These are phyloP conservation scores for Coleophora flavipennella DNA, from an alignment of 2,888 invertebrate species.

Conservation along the genomic window DNA sequence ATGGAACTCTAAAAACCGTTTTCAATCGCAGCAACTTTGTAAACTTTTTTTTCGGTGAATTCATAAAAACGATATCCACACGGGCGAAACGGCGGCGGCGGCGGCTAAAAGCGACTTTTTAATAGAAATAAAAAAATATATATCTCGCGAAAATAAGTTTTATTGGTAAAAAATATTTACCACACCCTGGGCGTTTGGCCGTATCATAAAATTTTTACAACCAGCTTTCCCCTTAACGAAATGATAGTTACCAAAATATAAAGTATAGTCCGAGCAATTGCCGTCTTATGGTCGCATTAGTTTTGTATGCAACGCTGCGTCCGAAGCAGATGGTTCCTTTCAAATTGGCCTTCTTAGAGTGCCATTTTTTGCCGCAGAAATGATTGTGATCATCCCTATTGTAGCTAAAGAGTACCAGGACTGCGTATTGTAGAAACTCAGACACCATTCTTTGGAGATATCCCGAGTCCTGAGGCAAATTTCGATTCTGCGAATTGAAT, in stretches of 20 bases:
- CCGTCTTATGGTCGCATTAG: slow-evolving; percentile 37
- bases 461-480: slow-evolving; percentile 48
- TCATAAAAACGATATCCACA: too few species aligned
- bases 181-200: too few species aligned
- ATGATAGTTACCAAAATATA: slow-evolving; percentile 14
- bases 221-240: background rate
- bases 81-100: too few species aligned
- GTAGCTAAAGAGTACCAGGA: slow-evolving; percentile 32
- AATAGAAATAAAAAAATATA: too few species aligned
- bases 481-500: slow-evolving; percentile 34
- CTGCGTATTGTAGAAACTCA: slow-evolving; percentile 33
- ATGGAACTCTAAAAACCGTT: too few species aligned
- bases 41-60: too few species aligned
- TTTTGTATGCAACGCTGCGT: slow-evolving; percentile 29
- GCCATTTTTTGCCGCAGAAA: slow-evolving; percentile 44
- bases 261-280: slow-evolving; percentile 20
- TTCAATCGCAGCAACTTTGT: too few species aligned
- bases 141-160: too few species aligned
- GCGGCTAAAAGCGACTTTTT: too few species aligned
- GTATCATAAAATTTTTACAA: too few species aligned
- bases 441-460: slow-evolving; percentile 25
- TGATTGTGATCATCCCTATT: slow-evolving; percentile 58
- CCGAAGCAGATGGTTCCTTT: slow-evolving; percentile 59
- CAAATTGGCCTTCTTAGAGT: slow-evolving; percentile 57
- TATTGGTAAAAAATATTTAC: too few species aligned